A percentile compares a stretch with the other conserved stretches of the same genome.
These are phyloP conservation scores for Podargus strigoides DNA, from an alignment of 2,797 vertebrate genomes.

Conservation along the genomic window DNA sequence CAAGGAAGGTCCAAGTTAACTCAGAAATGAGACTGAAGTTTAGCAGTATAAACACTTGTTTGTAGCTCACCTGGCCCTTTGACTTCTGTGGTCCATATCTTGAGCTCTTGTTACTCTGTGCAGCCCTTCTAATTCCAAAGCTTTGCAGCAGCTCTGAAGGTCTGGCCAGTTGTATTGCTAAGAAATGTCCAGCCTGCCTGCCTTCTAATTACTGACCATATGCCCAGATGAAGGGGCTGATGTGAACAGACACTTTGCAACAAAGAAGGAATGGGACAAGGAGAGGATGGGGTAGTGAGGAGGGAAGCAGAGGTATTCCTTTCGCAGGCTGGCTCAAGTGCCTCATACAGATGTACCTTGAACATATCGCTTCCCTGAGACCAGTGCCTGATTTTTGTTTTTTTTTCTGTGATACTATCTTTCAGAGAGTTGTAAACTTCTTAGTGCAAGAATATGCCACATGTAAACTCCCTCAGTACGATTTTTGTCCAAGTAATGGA, in stretches of 20 bases:
- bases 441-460: neutral
- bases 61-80: neutral
- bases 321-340: neutral
- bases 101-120: neutral
- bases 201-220: accelerated
- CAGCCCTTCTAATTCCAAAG: neutral
- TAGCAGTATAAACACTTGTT: neutral
- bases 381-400: neutral
- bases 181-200: neutral
- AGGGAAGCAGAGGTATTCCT: neutral
- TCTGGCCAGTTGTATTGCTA: neutral
- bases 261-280: accelerated
- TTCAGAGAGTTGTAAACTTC: neutral
- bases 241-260: neutral
- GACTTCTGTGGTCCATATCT: neutral
- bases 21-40: neutral
- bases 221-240: neutral
- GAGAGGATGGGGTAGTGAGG: neutral
- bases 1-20: neutral
- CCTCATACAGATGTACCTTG: neutral
- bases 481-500: neutral
- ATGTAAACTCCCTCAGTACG: neutral
- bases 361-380: accelerated
- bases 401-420: neutral
- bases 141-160: neutral